These are phyloP conservation scores for Caenorhabditis sinica DNA, from an alignment of 2,888 invertebrate genomes.

Conservation along the genomic window DNA sequence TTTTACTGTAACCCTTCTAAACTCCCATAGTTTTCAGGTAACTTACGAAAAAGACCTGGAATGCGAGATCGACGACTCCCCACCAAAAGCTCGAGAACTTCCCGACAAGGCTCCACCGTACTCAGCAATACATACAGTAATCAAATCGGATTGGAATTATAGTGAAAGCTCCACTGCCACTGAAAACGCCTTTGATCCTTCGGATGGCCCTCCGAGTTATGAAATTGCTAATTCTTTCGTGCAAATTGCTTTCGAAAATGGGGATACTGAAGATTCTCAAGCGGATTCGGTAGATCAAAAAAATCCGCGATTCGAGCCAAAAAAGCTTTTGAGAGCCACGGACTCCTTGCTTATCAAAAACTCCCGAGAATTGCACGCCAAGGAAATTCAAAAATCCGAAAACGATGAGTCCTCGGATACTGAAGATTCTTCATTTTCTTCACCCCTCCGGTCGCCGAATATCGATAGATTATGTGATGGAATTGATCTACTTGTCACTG, in stretches of 20 bases:
- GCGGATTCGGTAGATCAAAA: neutral
- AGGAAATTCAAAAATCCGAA: conserved; percentile 50
- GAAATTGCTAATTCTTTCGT: conserved; percentile 73
- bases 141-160: conserved; percentile 82
- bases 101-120: conserved; percentile 79
- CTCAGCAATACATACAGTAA: conserved; percentile 77
- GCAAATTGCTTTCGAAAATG: conserved; percentile 53
- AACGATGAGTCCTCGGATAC: conserved; percentile 73
- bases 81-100: conserved; percentile 60
- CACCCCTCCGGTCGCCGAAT: conserved; percentile 67
- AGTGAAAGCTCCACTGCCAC: conserved; percentile 55
- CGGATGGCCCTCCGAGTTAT: conserved; percentile 83
- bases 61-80: conserved; percentile 64
- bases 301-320: conserved; percentile 64
- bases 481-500: conserved; percentile 53
- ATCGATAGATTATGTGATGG: conserved; percentile 48
- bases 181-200: conserved; percentile 82
- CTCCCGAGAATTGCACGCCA: conserved; percentile 52
- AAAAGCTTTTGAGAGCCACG: conserved; percentile 73
- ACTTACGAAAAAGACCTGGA: conserved; percentile 61
- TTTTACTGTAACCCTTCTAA: neutral
- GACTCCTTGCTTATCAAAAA: conserved; percentile 76
- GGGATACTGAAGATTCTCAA: neutral
- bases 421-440: conserved; percentile 73
- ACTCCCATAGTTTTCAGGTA: conserved; percentile 32